Evolutionary conservation across 1,140 invertebrate species (phyloP).

Genomic region (Meloidogyne chitwoodi): DNA sequence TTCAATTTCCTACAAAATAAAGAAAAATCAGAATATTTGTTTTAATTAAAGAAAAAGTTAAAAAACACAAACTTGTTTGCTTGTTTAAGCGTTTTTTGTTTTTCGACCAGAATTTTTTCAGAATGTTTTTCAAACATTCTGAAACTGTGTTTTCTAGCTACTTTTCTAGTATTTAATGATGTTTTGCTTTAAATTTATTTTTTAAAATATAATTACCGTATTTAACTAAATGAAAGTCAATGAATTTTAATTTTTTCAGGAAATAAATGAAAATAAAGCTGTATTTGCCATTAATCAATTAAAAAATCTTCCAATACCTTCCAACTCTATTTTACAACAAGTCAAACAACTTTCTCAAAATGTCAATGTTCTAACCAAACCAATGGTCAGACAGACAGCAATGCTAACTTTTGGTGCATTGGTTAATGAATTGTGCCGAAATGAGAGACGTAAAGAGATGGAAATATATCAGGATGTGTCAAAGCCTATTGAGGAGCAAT

Average conservation of each 20-base stretch:
- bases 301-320: constrained; percentile 34
- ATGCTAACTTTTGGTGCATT: constrained; percentile 50
- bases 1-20: no score
- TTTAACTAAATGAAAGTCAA: no score
- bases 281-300: constrained; percentile 30
- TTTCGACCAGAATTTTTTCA: no score
- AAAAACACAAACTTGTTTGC: no score
- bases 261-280: constrained; percentile 35
- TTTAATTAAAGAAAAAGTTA: no score
- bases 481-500: constrained; percentile 24
- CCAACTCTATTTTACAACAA: constrained; percentile 35
- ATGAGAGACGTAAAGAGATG: constrained; percentile 15
- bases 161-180: no score
- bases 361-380: constrained; percentile 16
- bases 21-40: not conserved
- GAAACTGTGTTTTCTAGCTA: no score
- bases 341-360: constrained; percentile 40
- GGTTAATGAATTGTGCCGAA: constrained; percentile 46
- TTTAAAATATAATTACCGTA: no score
- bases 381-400: constrained; percentile 39
- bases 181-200: no score
- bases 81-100: no score
- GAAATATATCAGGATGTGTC: constrained; percentile 19
- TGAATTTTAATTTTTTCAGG: no score
- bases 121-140: no score